Conservation (phyloP, 2,888 invertebrate genomes). For the Helobdella robusta region DNA sequence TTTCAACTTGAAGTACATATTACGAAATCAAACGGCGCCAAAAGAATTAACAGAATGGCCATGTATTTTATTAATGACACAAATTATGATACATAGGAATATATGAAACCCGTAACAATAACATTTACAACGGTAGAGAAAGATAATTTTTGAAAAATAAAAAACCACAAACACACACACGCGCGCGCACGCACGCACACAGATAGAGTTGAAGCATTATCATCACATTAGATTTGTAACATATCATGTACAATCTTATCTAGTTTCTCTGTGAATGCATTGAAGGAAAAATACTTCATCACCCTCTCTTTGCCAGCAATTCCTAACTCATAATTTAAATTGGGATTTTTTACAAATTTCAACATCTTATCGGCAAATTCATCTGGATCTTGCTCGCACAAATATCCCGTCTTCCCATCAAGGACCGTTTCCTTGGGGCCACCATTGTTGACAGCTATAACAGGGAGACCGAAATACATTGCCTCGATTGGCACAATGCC, state of each 20-base stretch:
- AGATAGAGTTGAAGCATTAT: too few species aligned
- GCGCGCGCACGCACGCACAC: too few species aligned
- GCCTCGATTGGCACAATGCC: constrained; percentile 98
- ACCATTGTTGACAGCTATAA: constrained; percentile 87
- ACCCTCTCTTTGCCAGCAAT: constrained; percentile 64
- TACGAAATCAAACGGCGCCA: too few species aligned
- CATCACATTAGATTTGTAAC: too few species aligned
- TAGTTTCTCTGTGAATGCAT: constrained; percentile 58
- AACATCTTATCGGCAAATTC: constrained; percentile 70
- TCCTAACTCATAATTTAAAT: constrained; percentile 62
- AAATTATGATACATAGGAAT: too few species aligned
- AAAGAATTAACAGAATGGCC: too few species aligned
- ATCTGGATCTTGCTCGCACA: constrained; percentile 54
- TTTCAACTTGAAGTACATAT: too few species aligned
- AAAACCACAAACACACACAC: too few species aligned
- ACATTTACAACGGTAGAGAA: too few species aligned
- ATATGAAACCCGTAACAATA: too few species aligned
- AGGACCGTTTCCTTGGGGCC: constrained; percentile 85
- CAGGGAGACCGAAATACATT: constrained; percentile 84
- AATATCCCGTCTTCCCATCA: constrained; percentile 50
- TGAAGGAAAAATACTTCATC: constrained; percentile 70
- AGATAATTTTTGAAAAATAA: too few species aligned
- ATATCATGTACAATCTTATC: constrained; percentile 34
- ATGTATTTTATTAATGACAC: too few species aligned
- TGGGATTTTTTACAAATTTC: constrained; percentile 59